phyloP scores from a whole-genome alignment of 2,888 invertebrate species.

The Formica aserva region DNA sequence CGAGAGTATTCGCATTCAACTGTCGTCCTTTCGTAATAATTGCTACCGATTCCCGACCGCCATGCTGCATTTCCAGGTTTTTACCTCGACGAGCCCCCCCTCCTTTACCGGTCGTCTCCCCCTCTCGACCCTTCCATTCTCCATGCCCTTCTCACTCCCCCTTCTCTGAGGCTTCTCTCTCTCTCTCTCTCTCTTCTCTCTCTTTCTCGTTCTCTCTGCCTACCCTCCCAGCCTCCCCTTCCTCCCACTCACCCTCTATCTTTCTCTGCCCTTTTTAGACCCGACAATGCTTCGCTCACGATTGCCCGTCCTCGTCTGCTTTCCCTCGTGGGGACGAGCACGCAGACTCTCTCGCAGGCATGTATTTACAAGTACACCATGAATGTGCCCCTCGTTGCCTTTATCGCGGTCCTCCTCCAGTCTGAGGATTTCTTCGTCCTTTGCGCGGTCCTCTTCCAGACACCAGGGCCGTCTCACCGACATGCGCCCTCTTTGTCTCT shows the following conservation, averaged over 20 bases:
- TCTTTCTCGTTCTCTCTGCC: conserved; percentile 33
- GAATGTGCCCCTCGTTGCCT: conserved; percentile 48
- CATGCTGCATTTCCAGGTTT: conserved; percentile 84
- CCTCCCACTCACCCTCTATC: conserved; percentile 34
- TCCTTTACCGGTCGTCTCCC: conserved; percentile 54
- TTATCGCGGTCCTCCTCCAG: conserved; percentile 54
- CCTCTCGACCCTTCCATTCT: conserved; percentile 62
- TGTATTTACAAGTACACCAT: conserved; percentile 54
- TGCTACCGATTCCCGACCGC: conserved; percentile 82
- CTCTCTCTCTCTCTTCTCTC: conserved; percentile 46
- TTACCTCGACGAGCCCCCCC: conserved; percentile 75
- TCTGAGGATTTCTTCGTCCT: conserved; percentile 57
- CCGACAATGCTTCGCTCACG: conserved; percentile 47
- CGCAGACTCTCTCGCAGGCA: conserved; percentile 50
- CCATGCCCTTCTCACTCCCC: conserved; percentile 35
- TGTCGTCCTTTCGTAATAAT: conserved; percentile 82
- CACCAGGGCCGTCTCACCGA: conserved; percentile 43
- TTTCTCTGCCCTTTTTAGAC: conserved; percentile 49
- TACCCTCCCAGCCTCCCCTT: conserved; percentile 38
- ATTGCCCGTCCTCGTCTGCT: conserved; percentile 26
- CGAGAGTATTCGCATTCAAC: conserved; percentile 77
- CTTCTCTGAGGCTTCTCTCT: conserved; percentile 15
- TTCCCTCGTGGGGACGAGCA: conserved; percentile 41
- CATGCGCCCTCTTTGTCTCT: conserved; percentile 21
- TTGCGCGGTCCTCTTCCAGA: conserved; percentile 51